Evolutionary conservation across 2,797 vertebrate genomes (phyloP).

Genomic region (Bovichtus diacanthus): DNA sequence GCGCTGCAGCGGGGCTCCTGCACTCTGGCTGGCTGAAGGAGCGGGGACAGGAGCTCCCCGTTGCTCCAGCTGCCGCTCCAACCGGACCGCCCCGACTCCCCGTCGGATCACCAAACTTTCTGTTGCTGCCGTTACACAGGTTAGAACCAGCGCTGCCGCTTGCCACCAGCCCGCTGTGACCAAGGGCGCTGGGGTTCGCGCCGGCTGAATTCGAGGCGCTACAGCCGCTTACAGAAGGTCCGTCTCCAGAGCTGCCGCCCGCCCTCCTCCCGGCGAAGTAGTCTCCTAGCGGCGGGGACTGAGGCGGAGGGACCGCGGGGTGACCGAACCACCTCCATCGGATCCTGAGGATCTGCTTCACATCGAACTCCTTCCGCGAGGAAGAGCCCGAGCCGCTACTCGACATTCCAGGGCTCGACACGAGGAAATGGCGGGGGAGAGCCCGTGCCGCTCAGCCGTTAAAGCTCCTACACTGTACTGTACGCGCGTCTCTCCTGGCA

Average conservation of each 20-base stretch:
- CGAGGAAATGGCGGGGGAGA: conserved; percentile 76
- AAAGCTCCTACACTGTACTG: conserved; percentile 52
- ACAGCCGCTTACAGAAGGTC: conserved; percentile 74
- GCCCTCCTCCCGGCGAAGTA: conserved; percentile 86
- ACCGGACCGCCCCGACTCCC: conserved; percentile 84
- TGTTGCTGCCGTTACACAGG: conserved; percentile 75
- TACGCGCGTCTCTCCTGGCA: conserved; percentile 90
- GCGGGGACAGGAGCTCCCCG: conserved; percentile 82
- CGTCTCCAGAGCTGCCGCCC: conserved; percentile 72
- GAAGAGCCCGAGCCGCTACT: conserved; percentile 82
- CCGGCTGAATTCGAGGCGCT: conserved; percentile 56
- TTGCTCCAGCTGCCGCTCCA: conserved; percentile 69
- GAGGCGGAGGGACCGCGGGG: conserved; percentile 89
- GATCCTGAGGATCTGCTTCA: conserved; percentile 98
- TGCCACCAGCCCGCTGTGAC: conserved; percentile 69
- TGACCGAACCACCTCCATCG: conserved; percentile 99
- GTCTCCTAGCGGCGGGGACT: conserved; percentile 88
- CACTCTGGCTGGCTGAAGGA: conserved; percentile 93
- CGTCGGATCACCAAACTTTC: conserved; percentile 91
- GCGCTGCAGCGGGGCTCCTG: conserved; percentile 87
- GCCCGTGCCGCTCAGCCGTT: conserved; percentile 64
- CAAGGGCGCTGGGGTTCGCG: conserved; percentile 51
- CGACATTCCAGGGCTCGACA: conserved; percentile 90
- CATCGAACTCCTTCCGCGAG: conserved; percentile 97
- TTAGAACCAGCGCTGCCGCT: conserved; percentile 79